Evolutionary conservation across 2,113 vertebrate species (phyloP).

Genomic region (Pangasianodon hypophthalmus): DNA sequence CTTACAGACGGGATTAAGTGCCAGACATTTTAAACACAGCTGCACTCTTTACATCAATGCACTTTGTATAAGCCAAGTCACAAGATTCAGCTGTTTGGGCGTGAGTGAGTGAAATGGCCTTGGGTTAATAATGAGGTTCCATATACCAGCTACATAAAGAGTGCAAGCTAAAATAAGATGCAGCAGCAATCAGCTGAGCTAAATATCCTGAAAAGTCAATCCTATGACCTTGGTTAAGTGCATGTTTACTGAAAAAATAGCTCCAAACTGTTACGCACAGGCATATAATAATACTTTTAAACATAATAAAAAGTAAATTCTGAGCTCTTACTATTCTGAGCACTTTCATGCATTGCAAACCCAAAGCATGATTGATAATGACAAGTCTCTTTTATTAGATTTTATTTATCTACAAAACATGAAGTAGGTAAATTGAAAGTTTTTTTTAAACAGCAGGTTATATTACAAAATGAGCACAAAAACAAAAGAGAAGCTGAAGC

Average conservation of each 20-base stretch:
- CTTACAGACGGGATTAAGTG: not conserved
- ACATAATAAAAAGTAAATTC: not conserved
- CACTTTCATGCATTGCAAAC: not conserved
- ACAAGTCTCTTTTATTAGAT: not conserved
- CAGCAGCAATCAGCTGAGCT: conserved; percentile 19
- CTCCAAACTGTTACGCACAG: not conserved
- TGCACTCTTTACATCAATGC: not conserved
- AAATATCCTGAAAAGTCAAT: conserved; percentile 30
- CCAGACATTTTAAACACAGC: not conserved
- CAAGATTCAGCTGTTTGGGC: conserved; percentile 66
- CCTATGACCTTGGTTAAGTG: conserved; percentile 20
- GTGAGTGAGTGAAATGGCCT: conserved; percentile 60
- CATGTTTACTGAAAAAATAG: conserved; percentile 17
- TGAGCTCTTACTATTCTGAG: not conserved
- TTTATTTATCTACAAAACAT: not conserved
- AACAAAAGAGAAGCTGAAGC: not conserved
- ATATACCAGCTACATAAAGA: conserved; percentile 48
- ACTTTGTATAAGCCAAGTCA: conserved; percentile 68
- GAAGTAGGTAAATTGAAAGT: not conserved
- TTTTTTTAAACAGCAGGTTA: not conserved
- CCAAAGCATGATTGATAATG: not conserved
- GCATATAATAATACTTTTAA: not conserved
- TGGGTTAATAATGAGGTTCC: conserved; percentile 63
- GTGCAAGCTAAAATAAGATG: not conserved
- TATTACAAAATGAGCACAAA: not conserved